phyloP scores from a whole-genome alignment of 2,797 vertebrate genomes.

The Peromyscus attwateri region DNA sequence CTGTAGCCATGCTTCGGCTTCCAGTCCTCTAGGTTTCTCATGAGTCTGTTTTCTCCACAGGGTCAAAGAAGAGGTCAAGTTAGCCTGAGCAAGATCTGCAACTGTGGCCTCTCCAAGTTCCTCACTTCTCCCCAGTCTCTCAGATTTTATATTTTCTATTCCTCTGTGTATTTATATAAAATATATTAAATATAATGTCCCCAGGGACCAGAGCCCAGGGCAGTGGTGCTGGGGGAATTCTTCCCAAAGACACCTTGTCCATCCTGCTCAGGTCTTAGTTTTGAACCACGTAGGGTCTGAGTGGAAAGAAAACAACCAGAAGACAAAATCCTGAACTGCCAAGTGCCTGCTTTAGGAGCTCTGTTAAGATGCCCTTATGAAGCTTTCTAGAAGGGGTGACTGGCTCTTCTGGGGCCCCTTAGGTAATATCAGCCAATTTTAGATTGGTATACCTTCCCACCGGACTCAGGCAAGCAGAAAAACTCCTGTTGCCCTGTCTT shows the following conservation, averaged over 20 bases:
- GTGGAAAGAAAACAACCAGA: constrained; percentile 51
- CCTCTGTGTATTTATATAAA: constrained; percentile 90
- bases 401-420: constrained; percentile 36
- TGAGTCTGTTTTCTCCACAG: constrained; percentile 82
- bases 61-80: constrained; percentile 90
- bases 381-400: constrained; percentile 51
- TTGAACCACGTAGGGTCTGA: constrained; percentile 26
- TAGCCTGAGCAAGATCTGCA: constrained; percentile 85
- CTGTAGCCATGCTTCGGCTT: constrained; percentile 48
- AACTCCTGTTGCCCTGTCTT: constrained; percentile 12
- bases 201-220: constrained; percentile 67
- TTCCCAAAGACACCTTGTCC: constrained; percentile 28
- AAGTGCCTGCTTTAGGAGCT: constrained; percentile 53
- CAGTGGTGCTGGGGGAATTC: background rate
- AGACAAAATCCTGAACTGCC: constrained; percentile 56
- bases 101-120: constrained; percentile 72
- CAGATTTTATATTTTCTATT: constrained; percentile 91
- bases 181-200: constrained; percentile 88
- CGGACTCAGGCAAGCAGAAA: constrained; percentile 43
- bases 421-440: constrained; percentile 57
- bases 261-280: constrained; percentile 18
- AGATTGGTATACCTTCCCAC: constrained; percentile 53
- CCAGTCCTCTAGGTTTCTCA: constrained; percentile 58
- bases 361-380: constrained; percentile 43
- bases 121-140: constrained; percentile 77